Evolutionary conservation across 2,113 vertebrate genomes (phyloP).

Genomic region (Malurus melanocephalus): DNA sequence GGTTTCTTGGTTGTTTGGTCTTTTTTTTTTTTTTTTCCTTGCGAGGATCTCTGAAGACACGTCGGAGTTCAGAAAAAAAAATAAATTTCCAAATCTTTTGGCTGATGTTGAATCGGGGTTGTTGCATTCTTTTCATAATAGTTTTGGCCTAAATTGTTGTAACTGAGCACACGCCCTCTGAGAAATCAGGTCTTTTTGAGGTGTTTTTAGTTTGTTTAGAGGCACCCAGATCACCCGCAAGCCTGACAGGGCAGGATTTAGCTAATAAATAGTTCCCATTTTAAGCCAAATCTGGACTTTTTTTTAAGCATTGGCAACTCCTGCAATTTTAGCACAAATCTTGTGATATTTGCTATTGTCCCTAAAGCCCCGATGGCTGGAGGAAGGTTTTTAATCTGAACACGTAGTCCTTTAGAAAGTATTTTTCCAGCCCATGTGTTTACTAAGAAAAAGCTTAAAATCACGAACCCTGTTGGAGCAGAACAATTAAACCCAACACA

Average conservation of each 20-base stretch:
- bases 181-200: not conserved
- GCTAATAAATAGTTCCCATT: not conserved
- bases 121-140: not conserved
- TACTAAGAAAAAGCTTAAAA: not conserved
- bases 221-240: not conserved
- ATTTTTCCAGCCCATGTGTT: not conserved
- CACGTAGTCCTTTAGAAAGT: not conserved
- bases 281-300: not conserved
- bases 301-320: not conserved
- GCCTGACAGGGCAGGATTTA: not conserved
- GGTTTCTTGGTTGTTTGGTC: not conserved
- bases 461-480: not conserved
- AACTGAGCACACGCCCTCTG: not conserved
- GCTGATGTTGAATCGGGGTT: not conserved
- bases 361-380: not conserved
- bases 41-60: not conserved
- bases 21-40: no score
- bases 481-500: not conserved
- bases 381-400: not conserved
- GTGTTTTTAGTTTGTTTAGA: not conserved
- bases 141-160: not conserved
- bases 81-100: not conserved
- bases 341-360: slow-evolving; percentile 7
- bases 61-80: not conserved
- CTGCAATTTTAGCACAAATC: not conserved